These are phyloP conservation scores for Microplitis demolitor DNA, from an alignment of 1,140 invertebrate genomes.

Conservation along the genomic window DNA sequence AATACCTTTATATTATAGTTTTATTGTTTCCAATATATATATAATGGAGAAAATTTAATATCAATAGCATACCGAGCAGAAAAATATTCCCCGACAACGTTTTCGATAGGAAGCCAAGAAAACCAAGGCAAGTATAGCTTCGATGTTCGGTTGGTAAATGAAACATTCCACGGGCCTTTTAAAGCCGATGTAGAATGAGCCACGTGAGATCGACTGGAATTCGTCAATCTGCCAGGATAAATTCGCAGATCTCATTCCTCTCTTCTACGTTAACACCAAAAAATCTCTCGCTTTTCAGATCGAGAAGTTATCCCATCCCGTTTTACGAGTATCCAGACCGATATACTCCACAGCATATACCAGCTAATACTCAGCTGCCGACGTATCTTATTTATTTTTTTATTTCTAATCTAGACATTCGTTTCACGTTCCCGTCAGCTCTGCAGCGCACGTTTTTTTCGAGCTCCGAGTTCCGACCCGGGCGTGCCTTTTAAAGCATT, in stretches of 20 bases:
- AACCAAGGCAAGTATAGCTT: too few relatives aligned
- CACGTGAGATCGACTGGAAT: conserved; percentile 44
- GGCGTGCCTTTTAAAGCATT: conserved; percentile 29
- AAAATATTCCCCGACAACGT: not conserved
- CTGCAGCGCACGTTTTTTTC: conserved; percentile 7
- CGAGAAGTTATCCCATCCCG: not conserved
- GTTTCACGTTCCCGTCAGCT: conserved; percentile 33
- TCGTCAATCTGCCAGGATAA: conserved; percentile 42
- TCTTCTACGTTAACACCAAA: conserved; percentile 11
- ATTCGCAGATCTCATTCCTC: conserved; percentile 30
- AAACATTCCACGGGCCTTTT: not conserved
- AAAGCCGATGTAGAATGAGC: not conserved
- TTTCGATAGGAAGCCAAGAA: too few relatives aligned
- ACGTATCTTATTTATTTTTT: conserved; percentile 14
- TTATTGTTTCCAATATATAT: too few relatives aligned
- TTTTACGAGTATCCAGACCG: conserved; percentile 22
- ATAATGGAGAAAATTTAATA: too few relatives aligned
- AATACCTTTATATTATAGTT: too few relatives aligned
- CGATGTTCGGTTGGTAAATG: too few relatives aligned
- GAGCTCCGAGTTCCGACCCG: not conserved
- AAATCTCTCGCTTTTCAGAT: conserved; percentile 20
- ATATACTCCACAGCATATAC: too few relatives aligned
- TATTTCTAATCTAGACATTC: conserved; percentile 50
- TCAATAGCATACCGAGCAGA: not conserved
- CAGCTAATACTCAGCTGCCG: conserved; percentile 24